Evolutionary conservation across 2,888 invertebrate genomes (phyloP), one percentile per base, ranked within the genome.

Genomic region (Plemyria rubiginata): DNA sequence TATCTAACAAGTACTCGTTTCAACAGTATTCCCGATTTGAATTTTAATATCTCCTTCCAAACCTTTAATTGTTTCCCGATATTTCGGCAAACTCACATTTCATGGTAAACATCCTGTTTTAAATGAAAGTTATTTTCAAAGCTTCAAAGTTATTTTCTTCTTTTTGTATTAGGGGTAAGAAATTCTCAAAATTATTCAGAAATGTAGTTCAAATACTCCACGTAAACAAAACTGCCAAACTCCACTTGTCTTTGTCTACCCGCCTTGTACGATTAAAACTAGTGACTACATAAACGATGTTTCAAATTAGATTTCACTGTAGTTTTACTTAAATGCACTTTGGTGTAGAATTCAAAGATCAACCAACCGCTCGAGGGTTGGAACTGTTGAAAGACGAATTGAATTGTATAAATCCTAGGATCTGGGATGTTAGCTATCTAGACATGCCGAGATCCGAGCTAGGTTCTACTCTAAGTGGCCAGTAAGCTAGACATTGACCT

Each of bases 331-430:
- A 57, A 60, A 54, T 49, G 41, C 50, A 38, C 38, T 54, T 45
- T 16, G 28, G 15, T 50, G 32, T 51, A 54, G 56, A 56, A 57
- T 64, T 64, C 60, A 64, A 63, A 45, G 45, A 46, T 52, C 40
- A 53, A 29, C 49, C 40, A 53, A 29, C 49, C 49, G 52, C 50
- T 54, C 54, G 22, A 54, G 41, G 50, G 50, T 46, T 58, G 48
- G 53, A 57, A 56, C 56, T 57, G 50, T 60, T 64, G 60, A 64
- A 60, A 64, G 56, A 45, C 53, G 64, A 60, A 64, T 64, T 64
- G 64, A 64, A 57, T 64, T 53, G 64, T 57, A 64, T 64, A 64
- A 64, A 64, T 64, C 64, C 60, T 41, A 28, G 63, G 64, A 64
- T 64, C 53, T 43, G 45, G 52, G 29, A 54, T 64, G 55, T 60